Conservation (phyloP, 2,797 vertebrate genomes). For the Gouania willdenowi region DNA sequence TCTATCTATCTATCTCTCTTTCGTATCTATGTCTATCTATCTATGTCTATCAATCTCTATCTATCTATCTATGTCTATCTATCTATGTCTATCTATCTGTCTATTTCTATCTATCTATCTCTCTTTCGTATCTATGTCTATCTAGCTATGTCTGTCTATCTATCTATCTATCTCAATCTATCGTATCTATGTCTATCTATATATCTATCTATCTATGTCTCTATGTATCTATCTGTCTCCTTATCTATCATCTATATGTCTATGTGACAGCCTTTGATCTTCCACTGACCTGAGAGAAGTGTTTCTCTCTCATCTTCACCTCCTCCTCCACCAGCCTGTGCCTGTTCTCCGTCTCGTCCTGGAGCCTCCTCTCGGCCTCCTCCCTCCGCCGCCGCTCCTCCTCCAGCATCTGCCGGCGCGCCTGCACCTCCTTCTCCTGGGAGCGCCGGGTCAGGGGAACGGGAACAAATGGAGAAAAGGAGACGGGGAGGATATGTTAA, state of each 20-base stretch:
- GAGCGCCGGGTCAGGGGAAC: slow-evolving; percentile 35
- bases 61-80: no score
- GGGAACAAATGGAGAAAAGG: slow-evolving; percentile 46
- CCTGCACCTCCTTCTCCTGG: slow-evolving; percentile 90
- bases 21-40: no score
- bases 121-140: slow-evolving; percentile 11
- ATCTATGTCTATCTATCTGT: no score
- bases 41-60: no score
- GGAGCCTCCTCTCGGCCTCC: slow-evolving; percentile 87
- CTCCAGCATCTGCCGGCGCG: slow-evolving; percentile 87
- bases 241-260: no score
- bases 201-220: no score
- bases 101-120: no score
- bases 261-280: slow-evolving; percentile 53
- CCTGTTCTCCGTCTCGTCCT: slow-evolving; percentile 85
- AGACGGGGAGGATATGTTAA: slow-evolving; percentile 67
- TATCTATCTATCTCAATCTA: no score
- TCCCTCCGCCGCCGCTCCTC: slow-evolving; percentile 89
- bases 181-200: no score
- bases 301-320: slow-evolving; percentile 95
- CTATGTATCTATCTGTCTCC: no score
- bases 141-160: no score
- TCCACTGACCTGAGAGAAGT: slow-evolving; percentile 87
- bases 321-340: slow-evolving; percentile 95
- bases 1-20: no score